Evolutionary conservation across 2,113 vertebrate species (phyloP), one percentile per base, ranked within the genome.

Genomic region (Eidolon helvum): DNA sequence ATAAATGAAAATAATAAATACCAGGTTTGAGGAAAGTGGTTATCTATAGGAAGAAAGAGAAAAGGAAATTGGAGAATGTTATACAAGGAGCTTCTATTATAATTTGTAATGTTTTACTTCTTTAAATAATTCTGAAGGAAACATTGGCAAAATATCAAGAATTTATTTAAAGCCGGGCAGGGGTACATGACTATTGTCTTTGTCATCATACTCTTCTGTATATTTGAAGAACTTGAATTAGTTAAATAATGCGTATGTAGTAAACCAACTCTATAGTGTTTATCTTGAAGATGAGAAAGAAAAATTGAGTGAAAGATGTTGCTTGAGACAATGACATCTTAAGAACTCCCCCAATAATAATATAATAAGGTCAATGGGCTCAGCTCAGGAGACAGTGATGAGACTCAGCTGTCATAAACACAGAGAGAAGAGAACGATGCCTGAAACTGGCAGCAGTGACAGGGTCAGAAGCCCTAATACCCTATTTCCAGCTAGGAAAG

Each of bases 211-310:
- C 2, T 87, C 35, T 83, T 83, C 30, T 74, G 9, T 57, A 82
- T 77, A 61, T 68, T 50, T 93, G 48, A 83, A 57, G 19, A 83
- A 75, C 45, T 92, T 90, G 71, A 93, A 89, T 90, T 79, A 89
- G 43, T 92, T 45, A 94, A 96, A 68, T 12, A 43, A 74, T 87
- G 10, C 71, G 38, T 78, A 82, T 72, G 59, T 43, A 53, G 59
- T 83, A 75, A 79, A 79, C 75, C 53, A 69, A 30, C n/a, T 72
- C n/a, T 35, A 22, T 30, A 12, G 33, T 91, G 40, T 96, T 96
- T 90, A 85, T 61, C 48, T 90, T 92, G 72, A 94, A 71, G 72
- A 87, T 74, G 53, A 94, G 48, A 88, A 95, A 87, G 75, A 95
- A 61, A 93, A 80, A 87, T 33, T 33, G 21, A 94, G 45, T 75